Conservation (phyloP, 2,113 vertebrate genomes). For the Castor canadensis region DNA sequence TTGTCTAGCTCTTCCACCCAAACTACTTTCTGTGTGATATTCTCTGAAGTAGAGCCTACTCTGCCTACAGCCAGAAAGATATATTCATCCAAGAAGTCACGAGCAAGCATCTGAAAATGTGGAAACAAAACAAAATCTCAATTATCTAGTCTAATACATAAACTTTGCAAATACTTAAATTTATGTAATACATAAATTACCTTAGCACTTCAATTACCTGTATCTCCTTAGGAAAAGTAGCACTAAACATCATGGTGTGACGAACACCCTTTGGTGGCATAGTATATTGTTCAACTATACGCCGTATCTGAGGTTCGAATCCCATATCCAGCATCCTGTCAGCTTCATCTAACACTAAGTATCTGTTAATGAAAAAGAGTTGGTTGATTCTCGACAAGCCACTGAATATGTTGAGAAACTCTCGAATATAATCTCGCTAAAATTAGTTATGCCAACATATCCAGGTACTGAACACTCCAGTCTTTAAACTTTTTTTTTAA, state of each 20-base stretch:
- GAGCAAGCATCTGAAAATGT: constrained; percentile 96
- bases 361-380: constrained; percentile 84
- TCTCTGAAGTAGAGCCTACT: constrained; percentile 98
- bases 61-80: constrained; percentile 98
- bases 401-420: no score
- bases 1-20: constrained; percentile 98
- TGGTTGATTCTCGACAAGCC: no score
- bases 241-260: constrained; percentile 99
- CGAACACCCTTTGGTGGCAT: constrained; percentile 97
- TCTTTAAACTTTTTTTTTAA: no score
- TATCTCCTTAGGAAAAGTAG: constrained; percentile 99
- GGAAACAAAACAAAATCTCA: neutral
- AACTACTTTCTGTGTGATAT: constrained; percentile 99
- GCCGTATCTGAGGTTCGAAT: constrained; percentile 97
- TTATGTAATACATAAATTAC: no score
- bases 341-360: constrained; percentile 96
- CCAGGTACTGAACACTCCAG: no score
- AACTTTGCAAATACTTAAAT: neutral
- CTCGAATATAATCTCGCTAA: no score
- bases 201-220: no score
- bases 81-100: constrained; percentile 98
- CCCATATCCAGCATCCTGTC: constrained; percentile 99
- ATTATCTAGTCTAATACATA: neutral
- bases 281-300: constrained; percentile 98
- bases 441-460: no score